Base-by-base conservation (phyloP, 2,888 invertebrate species). In the Phlogophora meticulosa region DNA sequence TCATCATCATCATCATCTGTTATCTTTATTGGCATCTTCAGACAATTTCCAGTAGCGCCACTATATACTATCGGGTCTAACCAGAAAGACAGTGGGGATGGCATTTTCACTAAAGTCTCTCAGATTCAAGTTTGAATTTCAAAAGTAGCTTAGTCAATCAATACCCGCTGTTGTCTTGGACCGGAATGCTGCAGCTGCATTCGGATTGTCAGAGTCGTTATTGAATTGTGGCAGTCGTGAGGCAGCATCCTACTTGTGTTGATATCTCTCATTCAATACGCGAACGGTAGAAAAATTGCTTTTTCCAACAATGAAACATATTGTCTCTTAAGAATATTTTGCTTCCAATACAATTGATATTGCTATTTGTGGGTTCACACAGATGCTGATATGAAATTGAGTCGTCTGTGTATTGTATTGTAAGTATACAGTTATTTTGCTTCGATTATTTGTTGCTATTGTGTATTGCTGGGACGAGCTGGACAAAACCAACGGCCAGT, bases 161-260 rank as follows among this genome's bases (percentile, higher is more conserved):
- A 48, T 38, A n/a, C 38, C 20, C 83, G 88, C 79, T 70, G 48
- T 36, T 89, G 58, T 67, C 87, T 90, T 91, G 84, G 76, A 71
- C 83, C 74, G 28, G 40, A 40, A n/a, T 62, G 63, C 74, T 72
- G 76, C 86, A 85, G 84, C 85, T 87, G 87, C 88, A 88, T 81
- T 84, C 70, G 76, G 67, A 84, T 83, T 83, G 80, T 79, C 80
- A 76, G 80, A 82, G 78, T 85, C 88, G 88, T 92, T 93, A 92
- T 93, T 93, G 90, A 92, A 91, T 90, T 89, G 93, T 88, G 87
- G 88, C 85, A 87, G 85, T 85, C 80, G 82, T 84, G 88, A 89
- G 87, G 88, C 90, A 85, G 90, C 85, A 83, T 78, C 74, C 63
- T 71, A 48, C 81, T 78, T 85, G 85, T 83, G 86, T 85, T 87